A percentile compares a stretch with the other conserved stretches of the same genome.
These are phyloP conservation scores for Variabilichromis moorii DNA, from an alignment of 2,113 vertebrate genomes.

Conservation along the genomic window DNA sequence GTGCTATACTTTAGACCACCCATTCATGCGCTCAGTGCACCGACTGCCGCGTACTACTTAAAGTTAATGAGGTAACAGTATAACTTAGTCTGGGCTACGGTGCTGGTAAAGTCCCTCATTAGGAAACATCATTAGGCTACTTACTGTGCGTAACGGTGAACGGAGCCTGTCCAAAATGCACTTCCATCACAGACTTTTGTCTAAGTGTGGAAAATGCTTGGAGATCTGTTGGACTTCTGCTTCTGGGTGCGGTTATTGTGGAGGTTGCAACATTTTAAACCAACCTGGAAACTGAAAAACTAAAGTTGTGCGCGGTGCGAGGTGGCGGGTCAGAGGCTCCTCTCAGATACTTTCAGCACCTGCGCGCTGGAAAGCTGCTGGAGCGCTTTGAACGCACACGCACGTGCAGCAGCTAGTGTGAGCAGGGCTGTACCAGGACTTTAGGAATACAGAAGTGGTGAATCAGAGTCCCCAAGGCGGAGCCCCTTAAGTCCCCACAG, in stretches of 20 bases:
- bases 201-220: neutral
- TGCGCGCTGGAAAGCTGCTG: neutral
- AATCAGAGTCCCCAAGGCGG: neutral
- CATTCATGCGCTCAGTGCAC: neutral
- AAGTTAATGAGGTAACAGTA: neutral
- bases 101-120: neutral
- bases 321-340: too few relatives aligned
- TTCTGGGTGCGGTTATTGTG: neutral
- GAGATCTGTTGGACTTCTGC: neutral
- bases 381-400: neutral
- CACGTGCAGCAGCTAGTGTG: neutral
- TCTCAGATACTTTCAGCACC: neutral
- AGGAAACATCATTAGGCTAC: neutral
- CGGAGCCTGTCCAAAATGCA: constrained; percentile 5
- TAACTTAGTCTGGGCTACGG: neutral
- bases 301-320: neutral
- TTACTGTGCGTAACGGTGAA: constrained; percentile 32
- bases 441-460: neutral
- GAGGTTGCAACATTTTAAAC: neutral
- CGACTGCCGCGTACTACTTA: neutral
- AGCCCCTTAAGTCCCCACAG: neutral
- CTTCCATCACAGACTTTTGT: constrained; percentile 17
- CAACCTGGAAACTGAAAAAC: neutral
- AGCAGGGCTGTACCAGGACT: neutral
- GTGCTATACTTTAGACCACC: neutral